These are phyloP conservation scores for Pseudopodoces humilis DNA, from an alignment of 2,113 vertebrate species.

Conservation along the genomic window DNA sequence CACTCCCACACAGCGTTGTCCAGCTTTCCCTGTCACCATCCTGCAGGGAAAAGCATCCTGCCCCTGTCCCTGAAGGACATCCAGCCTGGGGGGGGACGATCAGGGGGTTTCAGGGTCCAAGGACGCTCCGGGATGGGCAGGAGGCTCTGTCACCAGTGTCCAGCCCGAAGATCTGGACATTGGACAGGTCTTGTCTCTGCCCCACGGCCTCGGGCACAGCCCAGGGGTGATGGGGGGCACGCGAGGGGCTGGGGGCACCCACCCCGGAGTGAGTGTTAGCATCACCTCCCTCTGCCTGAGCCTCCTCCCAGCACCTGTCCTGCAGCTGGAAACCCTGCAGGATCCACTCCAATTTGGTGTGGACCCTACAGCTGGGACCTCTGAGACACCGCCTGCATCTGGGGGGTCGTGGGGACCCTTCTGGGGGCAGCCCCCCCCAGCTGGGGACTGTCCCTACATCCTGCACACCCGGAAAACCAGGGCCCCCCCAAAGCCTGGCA, in stretches of 20 bases:
- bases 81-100: not conserved
- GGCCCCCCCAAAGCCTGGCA: no score
- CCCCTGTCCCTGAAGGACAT: not conserved
- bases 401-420: no score
- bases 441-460: no score
- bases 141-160: not conserved
- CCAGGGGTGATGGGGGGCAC: not conserved
- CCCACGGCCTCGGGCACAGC: not conserved
- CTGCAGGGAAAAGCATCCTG: accelerated
- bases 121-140: not conserved
- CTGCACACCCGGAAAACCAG: not conserved
- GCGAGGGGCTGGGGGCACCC: not conserved
- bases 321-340: not conserved
- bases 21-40: not conserved
- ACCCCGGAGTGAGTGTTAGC: not conserved
- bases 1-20: not conserved
- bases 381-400: not conserved
- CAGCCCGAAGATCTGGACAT: not conserved
- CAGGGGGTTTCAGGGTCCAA: not conserved
- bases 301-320: not conserved
- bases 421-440: not conserved
- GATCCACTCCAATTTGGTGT: not conserved
- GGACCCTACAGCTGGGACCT: not conserved
- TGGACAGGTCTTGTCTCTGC: not conserved
- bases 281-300: not conserved